Base-by-base conservation (phyloP, 2,888 invertebrate genomes). In the Stenodera caucasica region DNA sequence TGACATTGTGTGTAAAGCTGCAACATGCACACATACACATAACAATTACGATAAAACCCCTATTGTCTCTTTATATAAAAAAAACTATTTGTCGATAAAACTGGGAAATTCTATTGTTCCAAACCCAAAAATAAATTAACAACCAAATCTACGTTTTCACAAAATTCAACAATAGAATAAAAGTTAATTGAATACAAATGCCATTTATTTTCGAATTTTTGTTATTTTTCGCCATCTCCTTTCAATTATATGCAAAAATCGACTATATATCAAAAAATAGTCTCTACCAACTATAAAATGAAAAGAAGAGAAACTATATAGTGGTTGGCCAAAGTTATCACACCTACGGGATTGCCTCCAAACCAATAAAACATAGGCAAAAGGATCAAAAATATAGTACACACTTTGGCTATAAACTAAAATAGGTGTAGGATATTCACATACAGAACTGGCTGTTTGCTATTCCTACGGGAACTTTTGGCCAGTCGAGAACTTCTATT, bases 331-430 rank as follows among this genome's bases (percentile, higher is more conserved):
- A 63, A 71, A 75, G 68, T 77, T 77, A 78, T 77, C 72, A 73
- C 68, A 74, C 78, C 77, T 74, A 62, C 66, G 77, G 75, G 78
- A 77, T 64, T 67, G 67, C 61, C 67, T 66, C n/a, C 64, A 55
- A 63, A 67, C 75, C 77, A 75, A 77, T 78, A 78, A 78, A 78
- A 77, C 76, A 75, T 74, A 72, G 45, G 45, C 45, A 70, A 72
- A 70, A 72, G 72, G 72, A 75, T 74, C 75, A 74, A 71, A 75
- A 76, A 77, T 77, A 76, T 75, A 75, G 74, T 70, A 71, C 70
- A 65, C 72, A 72, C 71, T 71, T 71, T 69, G 69, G 71, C 75
- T 69, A 75, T 77, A 77, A 77, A 77, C 73, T 75, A 75, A 77
- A 77, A 77, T 76, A 74, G 75, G 72, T 75, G 72, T 71, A 71